phyloP scores from a whole-genome alignment of 2,888 invertebrate genomes.

The Bhutanitis thaidina region DNA sequence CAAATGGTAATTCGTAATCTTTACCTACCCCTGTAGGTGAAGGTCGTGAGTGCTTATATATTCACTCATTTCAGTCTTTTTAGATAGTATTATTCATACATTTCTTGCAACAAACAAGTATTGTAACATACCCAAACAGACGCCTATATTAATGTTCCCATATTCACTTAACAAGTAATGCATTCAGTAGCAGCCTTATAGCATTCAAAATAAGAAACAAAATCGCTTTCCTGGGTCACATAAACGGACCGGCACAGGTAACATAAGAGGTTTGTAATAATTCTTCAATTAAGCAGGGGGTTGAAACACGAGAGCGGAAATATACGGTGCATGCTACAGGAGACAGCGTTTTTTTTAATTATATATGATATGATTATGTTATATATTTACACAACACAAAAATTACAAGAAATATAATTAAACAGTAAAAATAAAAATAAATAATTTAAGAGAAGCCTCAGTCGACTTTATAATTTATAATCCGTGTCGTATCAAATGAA shows the following conservation, averaged over 20 bases:
- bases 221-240: not conserved
- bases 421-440: too few relatives aligned
- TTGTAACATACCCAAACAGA: not conserved
- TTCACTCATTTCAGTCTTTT: too few relatives aligned
- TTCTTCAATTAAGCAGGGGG: constrained; percentile 58
- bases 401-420: too few relatives aligned
- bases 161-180: not conserved
- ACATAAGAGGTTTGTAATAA: constrained; percentile 54
- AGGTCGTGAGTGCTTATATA: too few relatives aligned
- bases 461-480: too few relatives aligned
- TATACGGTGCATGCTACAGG: constrained; percentile 22
- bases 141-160: not conserved
- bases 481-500: too few relatives aligned
- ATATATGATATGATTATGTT: too few relatives aligned
- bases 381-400: too few relatives aligned
- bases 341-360: constrained; percentile 22
- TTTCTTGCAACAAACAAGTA: not conserved
- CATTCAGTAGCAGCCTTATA: not conserved
- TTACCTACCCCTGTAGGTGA: too few relatives aligned
- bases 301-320: constrained; percentile 29
- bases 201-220: not conserved
- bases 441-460: too few relatives aligned
- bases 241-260: constrained; percentile 27
- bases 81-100: too few relatives aligned
- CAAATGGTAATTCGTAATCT: too few relatives aligned